Base-by-base conservation (phyloP, 2,888 invertebrate genomes). In the Ophion slaviceki region DNA sequence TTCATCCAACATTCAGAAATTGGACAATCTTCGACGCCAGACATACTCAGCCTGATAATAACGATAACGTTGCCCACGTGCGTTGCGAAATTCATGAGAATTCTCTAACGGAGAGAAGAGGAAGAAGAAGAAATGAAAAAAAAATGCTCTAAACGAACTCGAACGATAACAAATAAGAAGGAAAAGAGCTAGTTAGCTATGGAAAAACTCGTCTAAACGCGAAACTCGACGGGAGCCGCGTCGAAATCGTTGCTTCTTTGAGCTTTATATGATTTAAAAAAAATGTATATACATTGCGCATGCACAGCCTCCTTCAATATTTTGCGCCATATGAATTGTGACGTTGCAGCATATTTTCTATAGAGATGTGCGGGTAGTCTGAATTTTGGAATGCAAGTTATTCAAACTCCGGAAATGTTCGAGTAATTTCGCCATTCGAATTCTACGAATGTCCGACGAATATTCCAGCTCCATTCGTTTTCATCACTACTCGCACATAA, bases 271-370 rank as follows among this genome's bases (percentile, higher is more conserved):
- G 24, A 24, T 24, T 24, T 1, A 24, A 24, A 24, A 24, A 24
- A 24, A 24, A 24, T 24, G 24, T 61, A 79, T 77, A 82, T 66
- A 88, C 84, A 88, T 86, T 86, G 88, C 87, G 83, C 88, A 88
- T 88, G 88, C 82, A 86, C 82, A 88, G 87, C 87, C 80, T 82
- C 61, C 20, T 66, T 74, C 14, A 45, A 74, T 82, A 53, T 81
- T 79, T 6, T 4, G 32, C 80, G 59, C 78, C 67, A 61, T 45
- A 67, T 14, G 77, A 78, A 68, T 40, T 14, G 57, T 59, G 40
- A 78, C 57, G 77, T 59, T 68, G 28, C 40, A 59, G 68, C 24
- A 45, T 57, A 36, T 36, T 76, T 67, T 36, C 36, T 24, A 20
- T 2, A 66, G 32, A 20, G 32, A 77, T 40, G 53, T 67, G 71